Conservation (phyloP, 1,140 invertebrate genomes). For the Doryteuthis pealeii region DNA sequence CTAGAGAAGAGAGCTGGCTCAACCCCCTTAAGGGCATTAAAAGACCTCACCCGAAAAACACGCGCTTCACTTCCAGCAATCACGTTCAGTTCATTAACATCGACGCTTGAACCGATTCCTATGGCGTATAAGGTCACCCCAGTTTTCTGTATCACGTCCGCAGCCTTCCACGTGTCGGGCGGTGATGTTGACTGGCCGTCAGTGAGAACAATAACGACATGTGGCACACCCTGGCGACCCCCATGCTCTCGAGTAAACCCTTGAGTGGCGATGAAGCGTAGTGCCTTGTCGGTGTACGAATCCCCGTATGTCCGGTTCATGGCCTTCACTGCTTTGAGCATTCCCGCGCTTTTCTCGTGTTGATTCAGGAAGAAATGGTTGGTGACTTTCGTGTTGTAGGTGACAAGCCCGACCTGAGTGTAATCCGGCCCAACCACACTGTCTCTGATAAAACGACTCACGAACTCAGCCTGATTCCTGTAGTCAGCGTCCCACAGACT, state of each 20-base stretch:
- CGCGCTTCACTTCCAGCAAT: slow-evolving; percentile 25
- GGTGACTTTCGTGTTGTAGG: slow-evolving; percentile 23
- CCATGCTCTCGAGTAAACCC: slow-evolving; percentile 26
- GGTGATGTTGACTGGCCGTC: slow-evolving; percentile 34
- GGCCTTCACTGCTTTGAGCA: slow-evolving; percentile 16
- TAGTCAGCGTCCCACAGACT: slow-evolving; percentile 27
- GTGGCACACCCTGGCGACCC: slow-evolving; percentile 23
- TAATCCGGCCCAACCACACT: slow-evolving; percentile 20
- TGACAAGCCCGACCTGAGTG: slow-evolving; percentile 29
- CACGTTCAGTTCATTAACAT: slow-evolving; percentile 22
- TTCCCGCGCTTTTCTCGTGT: neutral
- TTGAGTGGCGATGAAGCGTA: slow-evolving; percentile 27
- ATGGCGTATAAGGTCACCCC: slow-evolving; percentile 27
- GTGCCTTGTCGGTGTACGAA: slow-evolving; percentile 28
- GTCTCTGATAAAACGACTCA: slow-evolving; percentile 20
- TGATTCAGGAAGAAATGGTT: slow-evolving; percentile 31
- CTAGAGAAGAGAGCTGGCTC: slow-evolving; percentile 20
- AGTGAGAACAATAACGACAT: slow-evolving; percentile 32
- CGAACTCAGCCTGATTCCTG: slow-evolving; percentile 26
- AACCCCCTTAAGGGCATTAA: slow-evolving; percentile 20
- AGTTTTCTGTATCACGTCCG: slow-evolving; percentile 24
- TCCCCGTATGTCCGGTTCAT: slow-evolving; percentile 13
- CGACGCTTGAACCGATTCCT: slow-evolving; percentile 28
- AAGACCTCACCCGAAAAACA: slow-evolving; percentile 21
- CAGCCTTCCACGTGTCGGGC: slow-evolving; percentile 18